Percentiles rank a stretch among this genome's conserved stretches.
Conservation (phyloP, 2,888 invertebrate species). For the Andrena praecox region DNA sequence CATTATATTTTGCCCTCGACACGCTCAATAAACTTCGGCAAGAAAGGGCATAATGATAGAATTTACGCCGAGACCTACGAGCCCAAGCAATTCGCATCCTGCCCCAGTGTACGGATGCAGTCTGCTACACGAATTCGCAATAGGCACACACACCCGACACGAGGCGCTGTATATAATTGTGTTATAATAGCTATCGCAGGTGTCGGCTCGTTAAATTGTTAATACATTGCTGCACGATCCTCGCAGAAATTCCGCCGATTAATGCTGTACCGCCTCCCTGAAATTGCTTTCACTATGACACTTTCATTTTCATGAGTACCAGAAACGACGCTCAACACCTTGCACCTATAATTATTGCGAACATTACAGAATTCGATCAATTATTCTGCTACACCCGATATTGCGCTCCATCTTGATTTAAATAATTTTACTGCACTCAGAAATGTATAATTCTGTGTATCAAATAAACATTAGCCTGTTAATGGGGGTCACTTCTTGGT, state of each 20-base stretch:
- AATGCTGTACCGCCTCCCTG: constrained; percentile 47
- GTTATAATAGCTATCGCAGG: constrained; percentile 80
- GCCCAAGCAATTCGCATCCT: constrained; percentile 33
- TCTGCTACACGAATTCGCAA: constrained; percentile 32
- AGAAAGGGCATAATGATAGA: constrained; percentile 46
- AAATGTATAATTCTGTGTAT: too few species aligned
- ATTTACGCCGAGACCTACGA: constrained; percentile 38
- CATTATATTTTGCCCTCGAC: constrained; percentile 5
- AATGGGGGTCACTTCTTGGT: too few species aligned
- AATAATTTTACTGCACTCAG: too few species aligned
- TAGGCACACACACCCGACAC: constrained; percentile 23
- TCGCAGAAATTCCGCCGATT: constrained; percentile 67
- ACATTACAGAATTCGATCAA: constrained; percentile 21
- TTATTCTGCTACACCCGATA: background rate
- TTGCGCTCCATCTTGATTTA: too few species aligned
- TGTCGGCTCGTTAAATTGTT: constrained; percentile 80
- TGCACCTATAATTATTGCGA: background rate
- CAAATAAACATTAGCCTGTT: too few species aligned
- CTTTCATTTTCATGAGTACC: constrained; percentile 33
- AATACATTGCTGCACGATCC: constrained; percentile 73
- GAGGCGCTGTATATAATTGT: constrained; percentile 75
- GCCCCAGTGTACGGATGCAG: constrained; percentile 37
- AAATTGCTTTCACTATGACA: constrained; percentile 23
- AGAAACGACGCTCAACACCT: constrained; percentile 21
- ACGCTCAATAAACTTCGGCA: constrained; percentile 36